Evolutionary conservation across 2,888 invertebrate genomes (phyloP).

Genomic region (Plagiodera versicolora): DNA sequence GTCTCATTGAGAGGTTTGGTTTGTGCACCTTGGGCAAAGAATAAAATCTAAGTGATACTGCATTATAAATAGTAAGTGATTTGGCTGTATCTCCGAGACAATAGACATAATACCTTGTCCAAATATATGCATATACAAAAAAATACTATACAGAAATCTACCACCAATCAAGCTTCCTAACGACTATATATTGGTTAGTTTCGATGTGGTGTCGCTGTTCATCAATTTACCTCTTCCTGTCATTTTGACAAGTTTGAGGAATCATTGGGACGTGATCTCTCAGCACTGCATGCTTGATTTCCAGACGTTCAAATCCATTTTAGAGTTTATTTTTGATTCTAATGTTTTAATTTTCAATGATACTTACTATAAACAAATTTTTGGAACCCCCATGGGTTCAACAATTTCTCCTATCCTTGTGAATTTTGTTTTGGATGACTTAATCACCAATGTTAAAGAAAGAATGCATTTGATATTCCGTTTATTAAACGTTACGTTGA

Average conservation of each 20-base stretch:
- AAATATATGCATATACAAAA: no score
- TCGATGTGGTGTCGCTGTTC: slow-evolving; percentile 12
- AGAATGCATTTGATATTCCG: neutral
- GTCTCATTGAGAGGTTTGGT: slow-evolving; percentile 1
- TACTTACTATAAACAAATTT: slow-evolving; percentile 10
- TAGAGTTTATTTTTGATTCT: slow-evolving; percentile 2
- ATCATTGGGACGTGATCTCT: no score
- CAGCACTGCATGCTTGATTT: no score
- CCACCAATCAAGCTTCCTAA: slow-evolving; percentile 3
- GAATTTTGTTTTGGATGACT: slow-evolving; percentile 6
- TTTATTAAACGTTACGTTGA: neutral
- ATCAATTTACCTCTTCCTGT: slow-evolving; percentile 7
- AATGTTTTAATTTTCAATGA: slow-evolving; percentile 4
- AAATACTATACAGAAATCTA: no score
- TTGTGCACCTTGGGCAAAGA: neutral
- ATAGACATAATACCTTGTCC: no score
- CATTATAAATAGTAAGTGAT: neutral
- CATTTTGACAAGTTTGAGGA: neutral
- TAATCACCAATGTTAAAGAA: neutral
- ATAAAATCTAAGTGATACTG: neutral
- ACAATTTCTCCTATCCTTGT: slow-evolving; percentile 10
- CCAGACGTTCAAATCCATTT: neutral
- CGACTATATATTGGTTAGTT: slow-evolving; percentile 13
- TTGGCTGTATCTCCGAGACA: no score
- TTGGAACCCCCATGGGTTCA: slow-evolving; percentile 13